These are phyloP conservation scores for Tiaroga cobitis DNA, from an alignment of 2,797 vertebrate genomes.

Conservation along the genomic window DNA sequence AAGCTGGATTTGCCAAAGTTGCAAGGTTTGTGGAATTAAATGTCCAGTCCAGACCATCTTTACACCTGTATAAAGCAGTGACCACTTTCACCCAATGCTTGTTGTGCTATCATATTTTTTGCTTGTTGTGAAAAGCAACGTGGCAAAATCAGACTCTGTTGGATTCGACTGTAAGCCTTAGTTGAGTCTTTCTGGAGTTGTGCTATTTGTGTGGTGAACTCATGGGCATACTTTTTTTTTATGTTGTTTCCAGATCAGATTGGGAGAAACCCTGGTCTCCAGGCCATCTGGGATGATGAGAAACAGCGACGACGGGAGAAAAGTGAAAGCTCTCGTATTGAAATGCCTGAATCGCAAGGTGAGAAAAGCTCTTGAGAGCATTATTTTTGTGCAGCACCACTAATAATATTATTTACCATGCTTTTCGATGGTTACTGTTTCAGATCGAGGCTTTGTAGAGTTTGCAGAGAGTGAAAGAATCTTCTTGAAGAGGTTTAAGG, in stretches of 20 bases:
- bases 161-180: neutral
- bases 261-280: slow-evolving; percentile 92
- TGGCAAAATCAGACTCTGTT: neutral
- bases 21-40: neutral
- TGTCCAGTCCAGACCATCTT: neutral
- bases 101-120: neutral
- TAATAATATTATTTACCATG: neutral
- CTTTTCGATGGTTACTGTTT: slow-evolving; percentile 62
- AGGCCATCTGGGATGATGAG: slow-evolving; percentile 98
- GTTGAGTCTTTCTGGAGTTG: neutral
- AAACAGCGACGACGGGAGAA: slow-evolving; percentile 90
- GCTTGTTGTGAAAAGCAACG: neutral
- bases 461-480: slow-evolving; percentile 89
- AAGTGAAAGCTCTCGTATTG: slow-evolving; percentile 87
- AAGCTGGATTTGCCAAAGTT: neutral
- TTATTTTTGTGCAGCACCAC: slow-evolving; percentile 1
- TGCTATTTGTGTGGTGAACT: neutral
- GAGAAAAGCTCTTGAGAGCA: slow-evolving; percentile 40
- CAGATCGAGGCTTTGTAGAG: slow-evolving; percentile 85
- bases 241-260: slow-evolving; percentile 84
- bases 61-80: neutral
- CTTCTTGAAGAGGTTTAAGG: slow-evolving; percentile 92
- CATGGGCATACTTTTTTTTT: neutral
- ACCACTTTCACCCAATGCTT: neutral
- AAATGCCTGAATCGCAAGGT: slow-evolving; percentile 90